These are phyloP conservation scores for Gorsachius magnificus DNA, from an alignment of 2,797 vertebrate genomes.

Conservation along the genomic window DNA sequence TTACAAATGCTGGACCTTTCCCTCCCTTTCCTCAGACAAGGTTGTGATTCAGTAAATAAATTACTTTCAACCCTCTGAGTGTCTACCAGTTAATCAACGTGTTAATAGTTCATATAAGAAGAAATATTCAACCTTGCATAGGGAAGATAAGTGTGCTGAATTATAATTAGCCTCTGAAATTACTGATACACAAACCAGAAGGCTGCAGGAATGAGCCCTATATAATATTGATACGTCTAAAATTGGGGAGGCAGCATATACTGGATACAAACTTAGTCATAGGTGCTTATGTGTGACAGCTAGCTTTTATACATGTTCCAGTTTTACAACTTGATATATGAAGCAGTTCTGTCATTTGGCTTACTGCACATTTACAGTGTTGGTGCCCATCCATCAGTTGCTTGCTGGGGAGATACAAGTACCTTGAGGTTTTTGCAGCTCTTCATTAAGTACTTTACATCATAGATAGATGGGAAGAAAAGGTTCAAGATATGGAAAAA, in stretches of 20 bases:
- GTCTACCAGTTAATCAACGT: background rate
- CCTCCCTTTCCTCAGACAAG: constrained; percentile 1
- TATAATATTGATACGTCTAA: background rate
- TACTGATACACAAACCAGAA: background rate
- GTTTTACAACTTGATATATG: background rate
- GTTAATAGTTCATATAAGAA: background rate
- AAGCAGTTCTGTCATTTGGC: background rate
- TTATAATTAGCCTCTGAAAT: background rate
- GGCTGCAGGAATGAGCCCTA: background rate
- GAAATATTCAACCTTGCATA: background rate
- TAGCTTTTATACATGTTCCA: background rate
- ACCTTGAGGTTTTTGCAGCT: constrained; percentile 99
- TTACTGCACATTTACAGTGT: background rate
- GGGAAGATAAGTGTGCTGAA: background rate
- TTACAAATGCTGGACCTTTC: background rate
- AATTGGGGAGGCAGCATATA: background rate
- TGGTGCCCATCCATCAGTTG: background rate
- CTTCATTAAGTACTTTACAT: constrained; percentile 99
- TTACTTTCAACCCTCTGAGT: background rate
- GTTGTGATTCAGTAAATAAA: constrained; percentile 15
- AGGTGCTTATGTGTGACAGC: background rate
- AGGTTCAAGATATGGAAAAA: constrained; percentile 98
- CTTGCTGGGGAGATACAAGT: background rate
- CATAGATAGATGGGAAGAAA: constrained; percentile 98
- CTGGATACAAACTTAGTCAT: background rate